Conservation (phyloP, 2,797 vertebrate species). For the Ctenosaura bakeri region DNA sequence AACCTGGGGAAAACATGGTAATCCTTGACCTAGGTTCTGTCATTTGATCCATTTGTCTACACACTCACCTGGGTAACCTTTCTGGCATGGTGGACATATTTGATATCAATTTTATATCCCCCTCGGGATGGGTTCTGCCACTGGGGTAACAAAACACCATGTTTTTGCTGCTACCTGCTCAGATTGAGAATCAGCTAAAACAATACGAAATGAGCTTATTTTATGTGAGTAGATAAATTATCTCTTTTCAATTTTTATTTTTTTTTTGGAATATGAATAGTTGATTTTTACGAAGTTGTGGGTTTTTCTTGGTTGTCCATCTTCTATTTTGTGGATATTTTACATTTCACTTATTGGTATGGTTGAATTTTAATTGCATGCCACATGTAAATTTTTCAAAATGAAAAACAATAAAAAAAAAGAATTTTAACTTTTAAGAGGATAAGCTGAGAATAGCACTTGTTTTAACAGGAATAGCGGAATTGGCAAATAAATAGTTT, state of each 20-base stretch:
- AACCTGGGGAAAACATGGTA: too few species aligned
- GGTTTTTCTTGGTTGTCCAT: background rate
- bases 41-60: too few species aligned
- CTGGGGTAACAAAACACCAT: background rate
- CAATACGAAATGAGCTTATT: background rate
- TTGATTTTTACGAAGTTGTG: too few species aligned
- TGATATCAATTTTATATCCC: too few species aligned
- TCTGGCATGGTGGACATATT: too few species aligned
- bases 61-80: too few species aligned
- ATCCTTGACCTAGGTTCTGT: too few species aligned
- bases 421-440: too few species aligned
- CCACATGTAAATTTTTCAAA: too few species aligned
- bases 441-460: background rate
- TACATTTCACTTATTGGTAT: background rate
- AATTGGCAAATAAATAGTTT: background rate
- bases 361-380: background rate
- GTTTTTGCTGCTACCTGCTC: background rate
- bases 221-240: background rate
- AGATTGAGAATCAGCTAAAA: background rate
- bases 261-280: too few species aligned
- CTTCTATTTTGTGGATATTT: conserved; percentile 1
- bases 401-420: too few species aligned
- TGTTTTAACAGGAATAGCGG: background rate
- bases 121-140: too few species aligned
- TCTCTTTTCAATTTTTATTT: background rate